Conservation (phyloP, 30 jellyfish, hydroid and myxozoan genomes). For the Pseudorhiza aurosa region DNA sequence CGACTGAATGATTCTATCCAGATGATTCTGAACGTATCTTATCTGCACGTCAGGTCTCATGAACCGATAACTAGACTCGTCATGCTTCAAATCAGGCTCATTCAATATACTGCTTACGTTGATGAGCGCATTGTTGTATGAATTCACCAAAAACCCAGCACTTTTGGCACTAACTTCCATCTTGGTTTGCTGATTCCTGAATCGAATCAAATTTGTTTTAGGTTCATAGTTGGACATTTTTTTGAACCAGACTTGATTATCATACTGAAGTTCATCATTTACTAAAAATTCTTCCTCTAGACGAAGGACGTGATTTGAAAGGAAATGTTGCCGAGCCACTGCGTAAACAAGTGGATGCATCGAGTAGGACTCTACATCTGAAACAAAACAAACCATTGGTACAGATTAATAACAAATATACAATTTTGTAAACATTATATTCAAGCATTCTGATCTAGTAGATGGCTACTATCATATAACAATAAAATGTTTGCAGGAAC, state of each 20-base stretch:
- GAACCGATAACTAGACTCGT: slow-evolving; percentile 22
- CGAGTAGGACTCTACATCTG: slow-evolving; percentile 75
- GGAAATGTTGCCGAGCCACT: slow-evolving; percentile 88
- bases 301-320: slow-evolving; percentile 52
- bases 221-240: slow-evolving; percentile 78
- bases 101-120: slow-evolving; percentile 58
- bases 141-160: slow-evolving; percentile 17
- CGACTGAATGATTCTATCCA: slow-evolving; percentile 70
- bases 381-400: not conserved
- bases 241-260: slow-evolving; percentile 81
- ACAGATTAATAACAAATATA: no score
- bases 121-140: slow-evolving; percentile 67
- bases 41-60: slow-evolving; percentile 28
- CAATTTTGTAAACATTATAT: no score
- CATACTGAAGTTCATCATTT: slow-evolving; percentile 42
- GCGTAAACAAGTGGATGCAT: slow-evolving; percentile 98
- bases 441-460: no score
- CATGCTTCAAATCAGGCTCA: not conserved
- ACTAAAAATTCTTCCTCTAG: slow-evolving; percentile 60
- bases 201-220: slow-evolving; percentile 45
- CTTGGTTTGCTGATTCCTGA: slow-evolving; percentile 45
- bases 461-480: no score
- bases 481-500: no score
- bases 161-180: slow-evolving; percentile 1
- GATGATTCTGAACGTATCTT: slow-evolving; percentile 73